Conservation (phyloP, 2,113 vertebrate genomes). For the Stomatorhinus ivindoensis region DNA sequence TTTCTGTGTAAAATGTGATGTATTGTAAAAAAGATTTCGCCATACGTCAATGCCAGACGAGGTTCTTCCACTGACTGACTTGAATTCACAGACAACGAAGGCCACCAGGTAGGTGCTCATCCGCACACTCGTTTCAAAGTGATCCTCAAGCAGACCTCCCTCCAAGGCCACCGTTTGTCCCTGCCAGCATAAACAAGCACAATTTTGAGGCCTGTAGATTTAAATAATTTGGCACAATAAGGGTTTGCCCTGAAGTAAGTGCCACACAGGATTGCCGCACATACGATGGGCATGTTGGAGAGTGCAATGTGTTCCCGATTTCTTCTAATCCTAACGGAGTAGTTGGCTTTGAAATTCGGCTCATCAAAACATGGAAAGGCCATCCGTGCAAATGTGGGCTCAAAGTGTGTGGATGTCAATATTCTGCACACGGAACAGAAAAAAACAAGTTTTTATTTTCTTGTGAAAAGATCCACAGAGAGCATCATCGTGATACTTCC, state of each 20-base stretch:
- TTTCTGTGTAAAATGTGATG: not conserved
- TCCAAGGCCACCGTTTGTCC: conserved; percentile 47
- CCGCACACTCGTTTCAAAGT: conserved; percentile 57
- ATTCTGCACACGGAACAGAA: conserved; percentile 37
- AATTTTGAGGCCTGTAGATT: not conserved
- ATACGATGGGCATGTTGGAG: conserved; percentile 67
- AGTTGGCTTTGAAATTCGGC: conserved; percentile 66
- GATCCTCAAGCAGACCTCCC: conserved; percentile 52
- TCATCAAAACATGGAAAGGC: conserved; percentile 69
- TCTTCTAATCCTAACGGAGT: conserved; percentile 54
- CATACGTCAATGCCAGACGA: conserved; percentile 60
- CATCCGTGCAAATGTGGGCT: conserved; percentile 64
- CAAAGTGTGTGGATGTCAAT: conserved; percentile 65
- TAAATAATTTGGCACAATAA: not conserved
- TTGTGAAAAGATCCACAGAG: not conserved
- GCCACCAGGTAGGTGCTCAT: conserved; percentile 67
- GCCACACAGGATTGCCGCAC: conserved; percentile 8
- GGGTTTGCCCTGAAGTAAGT: not conserved
- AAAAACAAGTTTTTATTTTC: not conserved
- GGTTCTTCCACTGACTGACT: conserved; percentile 52
- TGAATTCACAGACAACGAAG: conserved; percentile 65
- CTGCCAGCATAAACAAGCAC: conserved; percentile 33
- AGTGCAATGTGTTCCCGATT: conserved; percentile 49
- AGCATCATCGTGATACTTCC: not conserved
- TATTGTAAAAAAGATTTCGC: not conserved